These are phyloP conservation scores for Lasioglossum albipes DNA, from an alignment of 1,140 invertebrate species.

Conservation along the genomic window DNA sequence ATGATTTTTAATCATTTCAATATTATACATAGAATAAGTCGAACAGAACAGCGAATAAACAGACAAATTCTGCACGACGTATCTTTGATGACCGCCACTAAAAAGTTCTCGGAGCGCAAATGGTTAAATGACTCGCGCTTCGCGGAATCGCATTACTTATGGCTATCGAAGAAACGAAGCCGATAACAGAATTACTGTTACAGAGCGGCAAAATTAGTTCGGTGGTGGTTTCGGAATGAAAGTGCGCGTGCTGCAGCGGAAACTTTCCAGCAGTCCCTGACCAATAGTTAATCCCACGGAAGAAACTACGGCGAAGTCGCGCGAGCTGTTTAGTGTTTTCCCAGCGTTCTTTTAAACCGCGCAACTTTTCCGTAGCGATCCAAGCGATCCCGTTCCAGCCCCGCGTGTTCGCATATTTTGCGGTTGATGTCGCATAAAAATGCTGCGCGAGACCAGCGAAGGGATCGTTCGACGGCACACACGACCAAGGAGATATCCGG, in stretches of 20 bases:
- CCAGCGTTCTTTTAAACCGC: slow-evolving; percentile 40
- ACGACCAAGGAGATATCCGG: neutral
- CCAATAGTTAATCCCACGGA: slow-evolving; percentile 44
- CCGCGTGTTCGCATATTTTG: slow-evolving; percentile 16
- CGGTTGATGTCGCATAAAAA: neutral
- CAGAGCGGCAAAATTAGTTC: neutral
- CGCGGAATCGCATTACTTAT: no score
- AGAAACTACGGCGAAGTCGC: slow-evolving; percentile 21
- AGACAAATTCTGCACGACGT: no score
- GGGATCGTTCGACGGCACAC: neutral
- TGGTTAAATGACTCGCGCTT: no score
- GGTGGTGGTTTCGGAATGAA: neutral
- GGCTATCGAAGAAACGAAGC: no score
- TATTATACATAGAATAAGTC: no score
- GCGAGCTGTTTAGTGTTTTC: neutral
- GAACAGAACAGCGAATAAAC: no score
- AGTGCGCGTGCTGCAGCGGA: neutral
- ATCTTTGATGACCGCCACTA: no score
- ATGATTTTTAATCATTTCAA: no score
- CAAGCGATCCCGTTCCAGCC: neutral
- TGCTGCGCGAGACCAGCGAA: neutral
- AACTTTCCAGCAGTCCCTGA: slow-evolving; percentile 29
- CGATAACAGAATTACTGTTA: neutral
- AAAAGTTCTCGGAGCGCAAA: no score
- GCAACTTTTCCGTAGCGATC: slow-evolving; percentile 27